phyloP scores from a whole-genome alignment of 2,888 invertebrate species.

The Cantharis nigra region DNA sequence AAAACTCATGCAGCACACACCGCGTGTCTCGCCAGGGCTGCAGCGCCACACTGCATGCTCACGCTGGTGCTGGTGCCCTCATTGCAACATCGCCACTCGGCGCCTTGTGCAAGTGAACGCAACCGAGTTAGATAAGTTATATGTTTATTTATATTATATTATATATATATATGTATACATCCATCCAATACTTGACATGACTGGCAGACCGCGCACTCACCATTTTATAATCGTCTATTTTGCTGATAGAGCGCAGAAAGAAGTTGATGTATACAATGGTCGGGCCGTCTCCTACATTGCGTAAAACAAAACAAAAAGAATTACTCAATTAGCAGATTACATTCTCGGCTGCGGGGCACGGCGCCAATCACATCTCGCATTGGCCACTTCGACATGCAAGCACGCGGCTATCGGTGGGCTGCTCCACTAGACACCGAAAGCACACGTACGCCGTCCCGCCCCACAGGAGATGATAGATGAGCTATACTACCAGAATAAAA shows the following conservation, averaged over 20 bases:
- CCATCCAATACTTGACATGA: slow-evolving; percentile 55
- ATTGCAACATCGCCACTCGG: slow-evolving; percentile 51
- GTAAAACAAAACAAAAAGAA: slow-evolving; percentile 55
- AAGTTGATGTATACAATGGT: slow-evolving; percentile 92
- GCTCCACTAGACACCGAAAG: slow-evolving; percentile 44
- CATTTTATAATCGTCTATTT: slow-evolving; percentile 99
- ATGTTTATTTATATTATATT: slow-evolving; percentile 20
- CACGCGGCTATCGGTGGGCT: slow-evolving; percentile 39
- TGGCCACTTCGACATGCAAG: slow-evolving; percentile 50
- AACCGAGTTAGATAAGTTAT: slow-evolving; percentile 41
- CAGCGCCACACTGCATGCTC: slow-evolving; percentile 52
- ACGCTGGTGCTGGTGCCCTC: slow-evolving; percentile 57
- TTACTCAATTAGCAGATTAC: slow-evolving; percentile 34
- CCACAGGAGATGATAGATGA: slow-evolving; percentile 38
- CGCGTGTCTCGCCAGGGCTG: slow-evolving; percentile 43
- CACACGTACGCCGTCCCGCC: slow-evolving; percentile 47
- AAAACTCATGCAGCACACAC: slow-evolving; percentile 35
- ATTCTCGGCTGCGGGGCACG: slow-evolving; percentile 48
- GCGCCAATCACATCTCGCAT: slow-evolving; percentile 55
- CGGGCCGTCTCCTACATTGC: slow-evolving; percentile 75
- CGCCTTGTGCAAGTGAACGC: slow-evolving; percentile 49
- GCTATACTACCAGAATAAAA: slow-evolving; percentile 31
- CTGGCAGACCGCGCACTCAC: slow-evolving; percentile 72
- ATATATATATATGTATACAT: slow-evolving; percentile 36
- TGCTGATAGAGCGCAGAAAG: slow-evolving; percentile 96